These are phyloP conservation scores for Anguilla japonica DNA, from an alignment of 2,113 vertebrate genomes.

Conservation along the genomic window DNA sequence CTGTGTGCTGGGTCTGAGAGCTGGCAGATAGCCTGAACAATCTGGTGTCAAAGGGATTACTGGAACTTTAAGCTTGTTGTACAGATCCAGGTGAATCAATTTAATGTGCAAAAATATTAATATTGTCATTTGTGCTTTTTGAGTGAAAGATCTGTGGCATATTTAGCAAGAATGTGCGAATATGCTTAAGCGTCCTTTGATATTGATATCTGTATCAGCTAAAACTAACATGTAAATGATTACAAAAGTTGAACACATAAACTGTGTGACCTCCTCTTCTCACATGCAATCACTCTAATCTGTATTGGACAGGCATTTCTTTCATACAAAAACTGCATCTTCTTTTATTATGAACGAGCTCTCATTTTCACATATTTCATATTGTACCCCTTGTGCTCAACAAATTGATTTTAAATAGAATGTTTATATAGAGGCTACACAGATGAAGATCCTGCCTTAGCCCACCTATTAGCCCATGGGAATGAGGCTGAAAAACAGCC, in stretches of 20 bases:
- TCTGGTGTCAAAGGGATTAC: conserved; percentile 38
- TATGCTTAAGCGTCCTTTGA: too few relatives aligned
- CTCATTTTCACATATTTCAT: background rate
- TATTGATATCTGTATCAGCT: background rate
- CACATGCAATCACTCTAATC: background rate
- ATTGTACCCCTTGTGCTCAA: background rate
- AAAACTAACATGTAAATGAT: background rate
- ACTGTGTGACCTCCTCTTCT: background rate
- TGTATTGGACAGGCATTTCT: background rate
- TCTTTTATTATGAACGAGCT: background rate
- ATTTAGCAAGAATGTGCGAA: background rate
- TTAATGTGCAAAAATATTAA: background rate
- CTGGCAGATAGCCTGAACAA: conserved; percentile 29
- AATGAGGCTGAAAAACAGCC: background rate
- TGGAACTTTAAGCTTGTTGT: background rate
- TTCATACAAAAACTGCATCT: background rate
- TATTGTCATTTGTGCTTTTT: background rate
- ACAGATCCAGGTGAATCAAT: background rate
- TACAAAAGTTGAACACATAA: background rate
- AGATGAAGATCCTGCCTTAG: background rate
- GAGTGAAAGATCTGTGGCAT: background rate
- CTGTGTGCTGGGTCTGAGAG: background rate
- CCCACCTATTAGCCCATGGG: too few relatives aligned
- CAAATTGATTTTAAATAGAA: background rate
- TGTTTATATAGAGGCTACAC: background rate